A percentile compares a stretch with the other conserved stretches of the same genome.
Conservation (phyloP, 2,888 invertebrate genomes). For the Pterostichus niger region DNA sequence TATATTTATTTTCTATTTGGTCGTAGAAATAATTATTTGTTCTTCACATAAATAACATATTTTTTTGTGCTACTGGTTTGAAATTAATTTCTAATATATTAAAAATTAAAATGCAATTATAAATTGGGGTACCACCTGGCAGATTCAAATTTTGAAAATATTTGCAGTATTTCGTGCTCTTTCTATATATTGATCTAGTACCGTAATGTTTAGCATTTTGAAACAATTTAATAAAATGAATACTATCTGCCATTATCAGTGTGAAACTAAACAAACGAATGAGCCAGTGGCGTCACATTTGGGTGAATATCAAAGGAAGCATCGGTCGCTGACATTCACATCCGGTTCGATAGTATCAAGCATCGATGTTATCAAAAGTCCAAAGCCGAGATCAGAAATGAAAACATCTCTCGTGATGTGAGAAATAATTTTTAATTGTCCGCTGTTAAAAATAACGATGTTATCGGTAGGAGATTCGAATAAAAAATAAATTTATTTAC, state of each 20-base stretch:
- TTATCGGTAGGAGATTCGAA: conserved; percentile 51
- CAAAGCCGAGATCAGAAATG: conserved; percentile 47
- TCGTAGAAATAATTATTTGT: no score
- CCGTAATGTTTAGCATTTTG: neutral
- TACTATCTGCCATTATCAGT: conserved; percentile 25
- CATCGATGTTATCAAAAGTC: conserved; percentile 49
- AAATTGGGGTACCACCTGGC: no score
- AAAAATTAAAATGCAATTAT: no score
- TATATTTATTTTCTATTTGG: no score
- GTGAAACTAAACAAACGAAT: conserved; percentile 42
- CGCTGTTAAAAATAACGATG: conserved; percentile 54
- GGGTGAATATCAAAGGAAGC: conserved; percentile 29
- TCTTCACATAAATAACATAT: no score
- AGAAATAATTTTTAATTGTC: conserved; percentile 56
- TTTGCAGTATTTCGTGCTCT: no score
- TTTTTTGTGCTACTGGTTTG: no score
- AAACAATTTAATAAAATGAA: conserved; percentile 14
- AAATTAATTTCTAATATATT: no score
- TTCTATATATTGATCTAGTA: neutral
- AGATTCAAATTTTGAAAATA: no score
- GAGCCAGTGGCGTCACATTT: conserved; percentile 22
- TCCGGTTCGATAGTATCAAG: conserved; percentile 37
- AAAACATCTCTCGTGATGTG: conserved; percentile 28
- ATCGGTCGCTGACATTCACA: conserved; percentile 49
- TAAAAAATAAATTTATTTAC: conserved; percentile 58